phyloP scores from a whole-genome alignment of 2,113 vertebrate species.

The Bubo bubo region DNA sequence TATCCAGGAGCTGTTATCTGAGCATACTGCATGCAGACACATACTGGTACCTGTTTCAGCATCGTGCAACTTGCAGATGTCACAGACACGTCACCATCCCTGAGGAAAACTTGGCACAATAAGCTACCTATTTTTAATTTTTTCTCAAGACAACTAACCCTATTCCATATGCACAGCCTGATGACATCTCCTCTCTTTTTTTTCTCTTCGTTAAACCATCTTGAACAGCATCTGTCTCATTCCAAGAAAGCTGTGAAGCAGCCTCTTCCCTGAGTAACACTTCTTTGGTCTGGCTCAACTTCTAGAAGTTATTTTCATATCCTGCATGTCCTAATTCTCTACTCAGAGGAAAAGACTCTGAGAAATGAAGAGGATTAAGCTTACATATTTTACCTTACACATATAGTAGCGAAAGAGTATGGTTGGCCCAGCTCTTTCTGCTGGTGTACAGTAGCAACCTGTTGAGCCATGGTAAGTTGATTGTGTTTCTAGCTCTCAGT shows the following conservation, averaged over 20 bases:
- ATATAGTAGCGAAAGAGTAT: neutral
- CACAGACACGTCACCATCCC: neutral
- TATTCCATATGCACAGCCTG: conserved; percentile 8
- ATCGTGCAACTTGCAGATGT: rapidly evolving
- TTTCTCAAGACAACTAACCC: conserved; percentile 2
- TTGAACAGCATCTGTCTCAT: conserved; percentile 37
- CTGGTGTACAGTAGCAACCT: neutral
- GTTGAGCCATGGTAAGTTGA: neutral
- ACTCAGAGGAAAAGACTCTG: neutral
- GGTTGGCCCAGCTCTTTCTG: neutral
- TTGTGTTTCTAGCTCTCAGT: neutral
- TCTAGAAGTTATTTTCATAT: conserved; percentile 23
- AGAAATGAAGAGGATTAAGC: neutral
- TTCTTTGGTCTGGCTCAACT: conserved; percentile 12
- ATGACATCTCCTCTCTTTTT: neutral
- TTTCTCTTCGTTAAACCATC: conserved; percentile 15
- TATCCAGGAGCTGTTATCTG: neutral
- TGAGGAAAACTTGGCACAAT: neutral
- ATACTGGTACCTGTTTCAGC: neutral
- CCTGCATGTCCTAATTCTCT: neutral
- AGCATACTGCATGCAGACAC: neutral
- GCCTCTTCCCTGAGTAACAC: conserved; percentile 4
- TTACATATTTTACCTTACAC: neutral
- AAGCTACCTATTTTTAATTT: conserved; percentile 43
- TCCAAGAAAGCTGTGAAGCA: conserved; percentile 25